Conservation (phyloP, 2,113 vertebrate genomes). For the Heterocephalus glaber region DNA sequence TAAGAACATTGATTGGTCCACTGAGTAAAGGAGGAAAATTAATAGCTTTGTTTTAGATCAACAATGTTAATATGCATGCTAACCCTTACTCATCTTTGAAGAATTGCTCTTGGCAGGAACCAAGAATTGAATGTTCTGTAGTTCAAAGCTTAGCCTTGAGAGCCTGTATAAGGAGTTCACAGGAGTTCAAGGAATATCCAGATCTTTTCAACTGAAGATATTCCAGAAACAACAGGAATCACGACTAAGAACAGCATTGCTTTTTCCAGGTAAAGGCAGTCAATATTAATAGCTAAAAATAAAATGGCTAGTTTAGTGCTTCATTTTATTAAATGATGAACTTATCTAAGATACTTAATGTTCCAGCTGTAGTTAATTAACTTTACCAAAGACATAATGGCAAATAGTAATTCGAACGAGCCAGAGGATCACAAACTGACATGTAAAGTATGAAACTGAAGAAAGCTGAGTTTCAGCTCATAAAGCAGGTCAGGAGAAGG, state of each 20-base stretch:
- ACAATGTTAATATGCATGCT: constrained; percentile 27
- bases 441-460: background rate
- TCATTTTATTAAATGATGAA: constrained; percentile 20
- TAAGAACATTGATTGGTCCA: constrained; percentile 41
- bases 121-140: constrained; percentile 10
- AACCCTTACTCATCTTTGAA: constrained; percentile 27
- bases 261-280: constrained; percentile 30
- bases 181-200: constrained; percentile 47
- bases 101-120: constrained; percentile 49
- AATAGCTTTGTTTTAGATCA: constrained; percentile 56
- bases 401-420: background rate
- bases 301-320: constrained; percentile 35
- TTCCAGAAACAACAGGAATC: constrained; percentile 30
- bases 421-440: background rate
- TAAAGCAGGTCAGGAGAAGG: background rate
- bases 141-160: constrained; percentile 56
- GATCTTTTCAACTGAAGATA: constrained; percentile 44
- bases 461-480: background rate
- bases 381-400: constrained; percentile 43
- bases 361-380: constrained; percentile 23
- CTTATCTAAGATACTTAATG: background rate
- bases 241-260: background rate
- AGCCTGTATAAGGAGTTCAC: background rate
- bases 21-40: constrained; percentile 36
- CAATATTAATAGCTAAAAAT: constrained; percentile 24